phyloP scores from a whole-genome alignment of 1,140 invertebrate species.

The Adoxophyes honmai region DNA sequence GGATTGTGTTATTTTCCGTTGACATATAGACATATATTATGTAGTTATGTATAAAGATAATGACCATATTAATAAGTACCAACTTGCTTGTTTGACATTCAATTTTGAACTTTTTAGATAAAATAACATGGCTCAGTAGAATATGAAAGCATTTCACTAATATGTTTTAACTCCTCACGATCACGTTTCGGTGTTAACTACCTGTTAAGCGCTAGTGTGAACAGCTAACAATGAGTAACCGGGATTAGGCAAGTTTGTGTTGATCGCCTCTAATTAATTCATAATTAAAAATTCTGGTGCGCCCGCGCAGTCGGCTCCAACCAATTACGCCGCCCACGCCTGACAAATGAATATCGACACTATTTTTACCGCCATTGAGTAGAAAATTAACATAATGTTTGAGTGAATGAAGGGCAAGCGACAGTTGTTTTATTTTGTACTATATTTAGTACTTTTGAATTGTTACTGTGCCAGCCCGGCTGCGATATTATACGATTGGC shows the following conservation, averaged over 20 bases:
- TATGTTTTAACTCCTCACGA: too few relatives aligned
- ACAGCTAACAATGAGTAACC: conserved; percentile 37
- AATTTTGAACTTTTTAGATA: too few relatives aligned
- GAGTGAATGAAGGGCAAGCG: conserved; percentile 69
- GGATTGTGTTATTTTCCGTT: too few relatives aligned
- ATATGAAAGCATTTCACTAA: too few relatives aligned
- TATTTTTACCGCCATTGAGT: conserved; percentile 40
- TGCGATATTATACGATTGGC: conserved; percentile 47
- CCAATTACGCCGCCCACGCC: conserved; percentile 54
- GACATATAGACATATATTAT: too few relatives aligned
- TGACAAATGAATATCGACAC: conserved; percentile 41
- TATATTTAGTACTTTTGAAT: conserved; percentile 73
- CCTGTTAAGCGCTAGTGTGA: conserved; percentile 17
- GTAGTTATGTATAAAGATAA: too few relatives aligned
- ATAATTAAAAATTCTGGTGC: conserved; percentile 76
- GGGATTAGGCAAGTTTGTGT: conserved; percentile 62
- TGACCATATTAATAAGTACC: too few relatives aligned
- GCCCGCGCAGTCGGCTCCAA: conserved; percentile 60
- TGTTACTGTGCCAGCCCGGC: conserved; percentile 68
- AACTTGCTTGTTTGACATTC: too few relatives aligned
- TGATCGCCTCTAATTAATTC: conserved; percentile 74
- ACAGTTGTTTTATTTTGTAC: conserved; percentile 76
- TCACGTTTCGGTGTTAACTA: neutral
- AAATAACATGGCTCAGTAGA: too few relatives aligned
- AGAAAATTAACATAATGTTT: conserved; percentile 39